These are phyloP conservation scores for Dynastes grantii DNA, from an alignment of 2,888 invertebrate genomes.

Conservation along the genomic window DNA sequence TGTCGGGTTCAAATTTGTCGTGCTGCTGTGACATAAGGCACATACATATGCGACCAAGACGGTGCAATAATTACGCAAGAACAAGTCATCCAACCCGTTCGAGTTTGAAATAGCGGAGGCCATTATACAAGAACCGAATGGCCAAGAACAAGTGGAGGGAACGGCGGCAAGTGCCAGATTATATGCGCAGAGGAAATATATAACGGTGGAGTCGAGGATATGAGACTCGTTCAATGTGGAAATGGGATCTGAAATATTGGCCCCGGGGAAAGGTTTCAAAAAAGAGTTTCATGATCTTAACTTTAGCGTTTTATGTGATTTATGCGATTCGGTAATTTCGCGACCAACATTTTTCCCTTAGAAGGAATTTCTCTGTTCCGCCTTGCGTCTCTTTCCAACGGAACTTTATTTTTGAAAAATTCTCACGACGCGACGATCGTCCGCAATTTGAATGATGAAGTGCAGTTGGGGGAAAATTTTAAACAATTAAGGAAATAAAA, in stretches of 20 bases:
- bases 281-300: conserved; percentile 47
- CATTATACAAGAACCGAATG: conserved; percentile 35
- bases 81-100: conserved; percentile 20
- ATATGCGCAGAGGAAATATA: conserved; percentile 51
- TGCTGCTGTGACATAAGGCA: not conserved
- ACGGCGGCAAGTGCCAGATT: conserved; percentile 50
- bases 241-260: conserved; percentile 45
- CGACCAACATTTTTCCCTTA: conserved; percentile 13
- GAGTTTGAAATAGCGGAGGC: conserved; percentile 17
- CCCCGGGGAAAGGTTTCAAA: no score
- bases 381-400: not conserved
- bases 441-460: conserved; percentile 37
- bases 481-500: conserved; percentile 11
- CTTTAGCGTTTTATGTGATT: conserved; percentile 46
- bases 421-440: not conserved
- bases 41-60: conserved; percentile 11
- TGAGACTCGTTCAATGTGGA: conserved; percentile 41
- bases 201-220: conserved; percentile 43
- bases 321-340: conserved; percentile 44
- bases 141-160: conserved; percentile 34
- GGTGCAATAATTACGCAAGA: conserved; percentile 33
- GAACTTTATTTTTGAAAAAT: conserved; percentile 35
- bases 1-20: not conserved
- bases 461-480: conserved; percentile 24
- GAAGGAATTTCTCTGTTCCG: conserved; percentile 13